Conservation (phyloP, 1,140 invertebrate genomes). For the Nasonia longicornis region DNA sequence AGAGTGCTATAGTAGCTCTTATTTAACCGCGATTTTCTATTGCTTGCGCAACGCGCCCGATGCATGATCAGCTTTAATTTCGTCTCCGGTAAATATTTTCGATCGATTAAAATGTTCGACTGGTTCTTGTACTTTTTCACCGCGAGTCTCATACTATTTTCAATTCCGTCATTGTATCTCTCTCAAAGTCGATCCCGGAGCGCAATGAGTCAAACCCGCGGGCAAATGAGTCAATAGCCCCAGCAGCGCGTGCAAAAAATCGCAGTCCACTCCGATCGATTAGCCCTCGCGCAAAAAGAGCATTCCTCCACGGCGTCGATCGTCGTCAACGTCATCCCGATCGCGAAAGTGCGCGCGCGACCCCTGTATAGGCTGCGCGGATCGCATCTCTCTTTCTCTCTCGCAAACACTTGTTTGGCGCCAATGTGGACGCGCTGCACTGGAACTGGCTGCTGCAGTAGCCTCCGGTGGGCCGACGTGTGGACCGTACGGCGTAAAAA, state of each 20-base stretch:
- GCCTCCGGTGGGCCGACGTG: background rate
- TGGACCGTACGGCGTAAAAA: conserved; percentile 10
- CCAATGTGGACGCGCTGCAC: conserved; percentile 54
- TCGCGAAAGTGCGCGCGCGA: conserved; percentile 5
- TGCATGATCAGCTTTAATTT: background rate
- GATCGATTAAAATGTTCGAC: background rate
- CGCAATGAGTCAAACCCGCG: background rate
- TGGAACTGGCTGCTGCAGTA: background rate
- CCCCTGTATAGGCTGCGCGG: background rate
- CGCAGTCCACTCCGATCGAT: background rate
- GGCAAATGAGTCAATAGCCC: background rate
- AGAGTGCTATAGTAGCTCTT: background rate
- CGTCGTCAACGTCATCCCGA: background rate
- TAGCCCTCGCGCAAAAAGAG: background rate
- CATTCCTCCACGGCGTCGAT: background rate
- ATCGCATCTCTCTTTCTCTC: conserved; percentile 28
- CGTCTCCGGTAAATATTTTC: background rate
- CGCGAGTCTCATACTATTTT: background rate
- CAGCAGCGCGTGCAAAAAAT: background rate
- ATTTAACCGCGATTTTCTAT: background rate
- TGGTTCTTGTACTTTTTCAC: too few relatives aligned
- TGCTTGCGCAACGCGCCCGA: too few relatives aligned
- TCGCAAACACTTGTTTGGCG: conserved; percentile 62
- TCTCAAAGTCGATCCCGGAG: too few relatives aligned
- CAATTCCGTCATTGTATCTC: background rate